Base-by-base conservation (phyloP, 1,140 invertebrate genomes). In the Apis mellifera region DNA sequence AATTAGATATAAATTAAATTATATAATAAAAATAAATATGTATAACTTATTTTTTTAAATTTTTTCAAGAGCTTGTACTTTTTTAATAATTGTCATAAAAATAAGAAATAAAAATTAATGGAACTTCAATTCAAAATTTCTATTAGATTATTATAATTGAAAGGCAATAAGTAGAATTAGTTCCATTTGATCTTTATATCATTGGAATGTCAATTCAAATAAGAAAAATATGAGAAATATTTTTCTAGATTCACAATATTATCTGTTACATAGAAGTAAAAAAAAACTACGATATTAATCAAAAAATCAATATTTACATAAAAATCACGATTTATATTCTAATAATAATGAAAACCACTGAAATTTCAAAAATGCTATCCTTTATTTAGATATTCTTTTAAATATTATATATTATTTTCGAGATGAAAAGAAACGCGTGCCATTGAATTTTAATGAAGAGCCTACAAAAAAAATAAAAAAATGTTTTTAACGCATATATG, bases 141-240 rank as follows among this genome's bases (percentile, higher is more conserved):
- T 26, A 11, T 42, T 12, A 4, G 5, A 42, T 0, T 1, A 32
- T 0, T 19, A 66, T 1, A 23, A 23, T 62, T 13, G n/a, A 68
- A n/a, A 13, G 21, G 2, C 32, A 32, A 3, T 65, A 84, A 84
- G 77, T 87, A 78, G 73, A 74, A 17, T 8, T 42, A 57, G 60
- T 73, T 57, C 52, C 74, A 57, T 66, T 62, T 52, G 71, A 78
- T 71, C 81, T 79, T 5, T 42, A 11, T 59, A 64, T 78, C 69
- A 87, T 65, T 42, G 72, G 59, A 73, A 83, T 69, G 65, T 78
- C 71, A 76, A 65, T 88, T 62, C 82, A 71, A 72, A 74, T 87
- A 86, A 84, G 78, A 64, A 71, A 73, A 81, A 77, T 70, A 64
- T 81, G 86, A 77, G 81, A 71, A 86, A 84, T 74, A 57, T 70